Conservation (phyloP, 1,140 invertebrate genomes). For the Phenacoccus solenopsis region DNA sequence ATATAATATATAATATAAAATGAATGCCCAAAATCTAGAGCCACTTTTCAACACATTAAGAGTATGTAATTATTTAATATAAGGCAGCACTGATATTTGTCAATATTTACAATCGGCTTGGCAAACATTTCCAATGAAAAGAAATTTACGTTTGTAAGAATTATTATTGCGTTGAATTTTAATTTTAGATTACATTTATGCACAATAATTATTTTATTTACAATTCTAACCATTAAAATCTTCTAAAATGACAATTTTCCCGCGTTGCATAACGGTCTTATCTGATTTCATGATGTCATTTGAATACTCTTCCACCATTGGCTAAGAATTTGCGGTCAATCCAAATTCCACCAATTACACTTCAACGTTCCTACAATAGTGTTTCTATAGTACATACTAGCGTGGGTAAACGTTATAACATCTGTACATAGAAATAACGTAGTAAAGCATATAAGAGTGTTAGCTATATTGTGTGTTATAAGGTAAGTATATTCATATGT, state of each 20-base stretch:
- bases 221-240: background rate
- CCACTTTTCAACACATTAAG: no score
- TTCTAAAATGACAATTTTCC: background rate
- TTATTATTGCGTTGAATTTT: background rate
- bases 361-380: background rate
- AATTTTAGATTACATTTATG: background rate
- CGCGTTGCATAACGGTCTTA: conserved; percentile 17
- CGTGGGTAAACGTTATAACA: conserved; percentile 13
- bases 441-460: conserved; percentile 15
- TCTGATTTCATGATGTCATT: conserved; percentile 10
- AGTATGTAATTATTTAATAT: no score
- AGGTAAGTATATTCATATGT: conserved; percentile 17
- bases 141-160: background rate
- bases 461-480: conserved; percentile 17
- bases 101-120: background rate
- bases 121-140: background rate
- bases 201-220: background rate
- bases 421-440: conserved; percentile 17
- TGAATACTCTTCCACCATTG: background rate
- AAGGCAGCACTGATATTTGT: background rate
- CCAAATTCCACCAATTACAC: background rate
- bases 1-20: no score
- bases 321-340: conserved; percentile 11
- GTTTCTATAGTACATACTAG: conserved; percentile 8
- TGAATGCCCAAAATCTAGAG: no score